Evolutionary conservation across 2,113 vertebrate genomes (phyloP).

Genomic region (Stigmatopora argus): DNA sequence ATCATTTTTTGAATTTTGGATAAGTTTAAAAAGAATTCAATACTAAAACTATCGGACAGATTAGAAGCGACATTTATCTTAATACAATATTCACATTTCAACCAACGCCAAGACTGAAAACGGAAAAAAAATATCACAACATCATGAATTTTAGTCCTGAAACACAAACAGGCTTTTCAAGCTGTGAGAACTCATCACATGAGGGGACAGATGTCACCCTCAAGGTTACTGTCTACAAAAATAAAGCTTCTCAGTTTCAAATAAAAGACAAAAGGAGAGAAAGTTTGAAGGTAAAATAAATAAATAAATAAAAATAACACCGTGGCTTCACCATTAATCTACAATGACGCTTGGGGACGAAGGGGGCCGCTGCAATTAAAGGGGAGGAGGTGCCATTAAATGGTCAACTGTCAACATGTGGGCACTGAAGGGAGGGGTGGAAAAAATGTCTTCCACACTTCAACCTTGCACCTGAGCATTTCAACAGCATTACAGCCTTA

Average conservation of each 20-base stretch:
- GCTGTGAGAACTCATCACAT: slow-evolving; percentile 20
- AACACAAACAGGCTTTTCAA: slow-evolving; percentile 24
- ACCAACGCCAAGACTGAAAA: slow-evolving; percentile 38
- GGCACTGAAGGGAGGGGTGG: slow-evolving; percentile 55
- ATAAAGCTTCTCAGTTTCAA: slow-evolving; percentile 24
- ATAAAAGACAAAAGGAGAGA: slow-evolving; percentile 13
- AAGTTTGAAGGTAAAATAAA: not conserved
- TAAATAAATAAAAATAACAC: slow-evolving; percentile 33
- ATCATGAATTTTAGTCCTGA: slow-evolving; percentile 30
- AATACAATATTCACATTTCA: slow-evolving; percentile 30
- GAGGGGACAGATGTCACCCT: slow-evolving; percentile 19
- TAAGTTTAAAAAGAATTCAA: not conserved
- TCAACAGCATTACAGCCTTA: slow-evolving; percentile 64
- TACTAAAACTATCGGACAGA: not conserved
- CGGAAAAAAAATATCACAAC: slow-evolving; percentile 21
- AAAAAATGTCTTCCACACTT: slow-evolving; percentile 55
- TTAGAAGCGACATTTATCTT: slow-evolving; percentile 14
- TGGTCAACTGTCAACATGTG: slow-evolving; percentile 75
- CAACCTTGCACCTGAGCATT: slow-evolving; percentile 73
- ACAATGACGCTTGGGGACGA: slow-evolving; percentile 54
- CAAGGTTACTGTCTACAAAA: slow-evolving; percentile 20
- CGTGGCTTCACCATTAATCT: slow-evolving; percentile 60
- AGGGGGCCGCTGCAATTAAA: slow-evolving; percentile 68
- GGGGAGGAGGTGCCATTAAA: slow-evolving; percentile 69
- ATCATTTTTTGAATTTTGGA: too few relatives aligned